phyloP scores from a whole-genome alignment of 2,888 invertebrate species.

The Phoenoteleia sp. region DNA sequence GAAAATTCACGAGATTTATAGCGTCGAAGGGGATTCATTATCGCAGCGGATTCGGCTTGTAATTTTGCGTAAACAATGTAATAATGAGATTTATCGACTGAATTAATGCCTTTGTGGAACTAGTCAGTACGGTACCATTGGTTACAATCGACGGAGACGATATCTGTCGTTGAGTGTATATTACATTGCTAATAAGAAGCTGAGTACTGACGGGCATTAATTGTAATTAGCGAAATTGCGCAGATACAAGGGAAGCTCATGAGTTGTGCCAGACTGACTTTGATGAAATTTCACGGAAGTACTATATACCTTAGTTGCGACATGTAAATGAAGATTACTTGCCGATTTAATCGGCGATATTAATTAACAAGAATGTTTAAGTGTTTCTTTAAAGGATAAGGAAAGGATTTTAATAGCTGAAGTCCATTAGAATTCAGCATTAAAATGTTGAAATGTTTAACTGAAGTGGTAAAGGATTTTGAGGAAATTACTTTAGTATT shows the following conservation, averaged over 20 bases:
- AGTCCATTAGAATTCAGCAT: no score
- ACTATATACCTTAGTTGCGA: constrained; percentile 32
- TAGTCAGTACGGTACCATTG: constrained; percentile 37
- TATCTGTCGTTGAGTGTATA: constrained; percentile 40
- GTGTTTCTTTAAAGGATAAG: no score
- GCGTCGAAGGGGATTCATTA: background rate
- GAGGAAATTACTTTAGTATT: no score
- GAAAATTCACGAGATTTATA: constrained; percentile 41
- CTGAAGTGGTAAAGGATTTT: no score
- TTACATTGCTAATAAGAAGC: constrained; percentile 69
- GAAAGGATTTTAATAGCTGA: no score
- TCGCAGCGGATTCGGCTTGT: background rate
- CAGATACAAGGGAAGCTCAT: constrained; percentile 43
- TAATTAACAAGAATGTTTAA: background rate
- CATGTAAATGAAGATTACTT: constrained; percentile 61
- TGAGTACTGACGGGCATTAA: constrained; percentile 65
- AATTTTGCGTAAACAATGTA: constrained; percentile 22
- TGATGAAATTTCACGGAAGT: constrained; percentile 61
- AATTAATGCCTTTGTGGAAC: constrained; percentile 30
- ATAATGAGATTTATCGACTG: background rate
- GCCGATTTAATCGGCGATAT: constrained; percentile 20
- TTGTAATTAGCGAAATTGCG: constrained; percentile 72
- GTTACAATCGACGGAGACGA: constrained; percentile 15
- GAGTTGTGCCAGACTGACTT: constrained; percentile 54
- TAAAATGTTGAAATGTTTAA: no score